Base-by-base conservation (phyloP, 2,888 invertebrate species). In the Neuroscelio doddi region DNA sequence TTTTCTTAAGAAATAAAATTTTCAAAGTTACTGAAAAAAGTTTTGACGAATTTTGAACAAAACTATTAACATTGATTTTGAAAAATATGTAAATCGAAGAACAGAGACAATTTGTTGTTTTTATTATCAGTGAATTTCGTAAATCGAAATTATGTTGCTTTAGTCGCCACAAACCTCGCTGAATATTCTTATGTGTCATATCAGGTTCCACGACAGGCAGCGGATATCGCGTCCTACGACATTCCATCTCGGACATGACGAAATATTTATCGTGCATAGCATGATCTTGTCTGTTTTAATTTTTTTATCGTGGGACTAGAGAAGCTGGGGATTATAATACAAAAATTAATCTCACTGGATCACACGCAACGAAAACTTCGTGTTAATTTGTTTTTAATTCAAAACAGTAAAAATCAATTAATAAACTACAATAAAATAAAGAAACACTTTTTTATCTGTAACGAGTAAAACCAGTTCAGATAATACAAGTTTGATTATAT, bases 181-280 rank as follows among this genome's bases (percentile, higher is more conserved):
- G 55, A 46, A 55, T 55, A 44, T 49, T 49, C 53, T 55, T 55
- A 41, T 45, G 49, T 57, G 64, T 63, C 68, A 70, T 79, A 80
- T 80, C 80, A 70, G 70, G 73, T 80, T 78, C 72, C 77, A 71
- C 66, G 74, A 71, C 71, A 46, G 56, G 71, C 70, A 73, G 74
- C 74, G 71, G 75, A 73, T 78, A 79, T 78, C 80, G 75, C 74
- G 73, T 78, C 75, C 76, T 78, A 76, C 74, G 75, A 76, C 75
- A 78, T 79, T 79, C 75, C 77, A 75, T 79, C 78, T 72, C 68
- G 50, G 17, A 44, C 41, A 16, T 41, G 51, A 66, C 36, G 52
- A 56, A 64, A 70, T 65, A 59, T 70, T 71, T 67, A 66, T 67
- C 66, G 61, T 63, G 53, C 50, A 53, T 42, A 44, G 57, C 61